Evolutionary conservation across 2,797 vertebrate species (phyloP).

Genomic region (Gambelia wislizenii): DNA sequence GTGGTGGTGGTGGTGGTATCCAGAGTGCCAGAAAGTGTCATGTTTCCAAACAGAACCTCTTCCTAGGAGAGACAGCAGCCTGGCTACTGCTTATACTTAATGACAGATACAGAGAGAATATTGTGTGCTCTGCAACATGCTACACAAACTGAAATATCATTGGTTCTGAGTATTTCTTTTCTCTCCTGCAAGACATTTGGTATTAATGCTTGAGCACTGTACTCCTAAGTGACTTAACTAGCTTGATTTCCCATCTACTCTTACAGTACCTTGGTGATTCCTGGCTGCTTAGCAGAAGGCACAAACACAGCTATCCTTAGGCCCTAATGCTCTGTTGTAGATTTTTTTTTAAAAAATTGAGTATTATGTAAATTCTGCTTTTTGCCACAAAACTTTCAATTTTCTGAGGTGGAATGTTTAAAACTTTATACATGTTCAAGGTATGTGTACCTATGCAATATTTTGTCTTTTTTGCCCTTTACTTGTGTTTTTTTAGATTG

Average conservation of each 20-base stretch:
- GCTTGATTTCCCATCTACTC: background rate
- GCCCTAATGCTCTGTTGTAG: background rate
- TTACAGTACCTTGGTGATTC: background rate
- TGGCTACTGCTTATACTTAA: background rate
- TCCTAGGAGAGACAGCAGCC: background rate
- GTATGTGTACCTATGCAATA: background rate
- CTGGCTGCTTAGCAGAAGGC: background rate
- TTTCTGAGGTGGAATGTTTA: background rate
- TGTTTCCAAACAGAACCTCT: background rate
- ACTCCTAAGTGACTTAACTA: background rate
- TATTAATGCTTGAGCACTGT: background rate
- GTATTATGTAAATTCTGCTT: background rate
- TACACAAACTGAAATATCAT: conserved; percentile 1
- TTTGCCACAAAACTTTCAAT: background rate
- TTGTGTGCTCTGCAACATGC: background rate
- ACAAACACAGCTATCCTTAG: background rate
- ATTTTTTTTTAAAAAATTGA: background rate
- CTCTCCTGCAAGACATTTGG: background rate
- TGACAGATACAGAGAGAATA: background rate
- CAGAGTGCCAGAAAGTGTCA: background rate
- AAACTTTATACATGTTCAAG: too few relatives aligned
- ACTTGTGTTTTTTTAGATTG: background rate
- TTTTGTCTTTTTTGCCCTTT: background rate
- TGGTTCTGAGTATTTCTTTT: background rate
- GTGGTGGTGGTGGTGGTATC: background rate